phyloP scores from a whole-genome alignment of 2,113 vertebrate species.

The Callocephalon fimbriatum region DNA sequence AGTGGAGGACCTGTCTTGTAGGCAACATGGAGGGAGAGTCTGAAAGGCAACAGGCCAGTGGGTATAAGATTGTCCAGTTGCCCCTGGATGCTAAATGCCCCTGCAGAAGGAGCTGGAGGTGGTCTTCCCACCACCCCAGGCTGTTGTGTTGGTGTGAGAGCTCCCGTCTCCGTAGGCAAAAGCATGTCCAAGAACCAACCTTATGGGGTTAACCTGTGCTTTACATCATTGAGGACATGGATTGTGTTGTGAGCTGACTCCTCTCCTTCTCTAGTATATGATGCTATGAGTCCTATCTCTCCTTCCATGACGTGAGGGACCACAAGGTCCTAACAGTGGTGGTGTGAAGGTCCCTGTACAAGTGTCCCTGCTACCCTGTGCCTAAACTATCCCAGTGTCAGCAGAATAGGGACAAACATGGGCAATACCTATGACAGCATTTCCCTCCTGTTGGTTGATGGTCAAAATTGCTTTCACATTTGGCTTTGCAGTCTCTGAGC shows the following conservation, averaged over 20 bases:
- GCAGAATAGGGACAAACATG: neutral
- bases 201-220: neutral
- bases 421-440: neutral
- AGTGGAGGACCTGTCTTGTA: neutral
- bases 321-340: accelerated
- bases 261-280: neutral
- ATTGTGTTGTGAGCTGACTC: neutral
- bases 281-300: neutral
- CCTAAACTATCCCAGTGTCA: neutral
- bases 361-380: neutral
- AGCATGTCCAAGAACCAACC: neutral
- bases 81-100: neutral
- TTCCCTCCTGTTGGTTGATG: neutral
- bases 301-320: neutral
- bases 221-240: neutral
- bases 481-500: neutral
- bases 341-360: neutral
- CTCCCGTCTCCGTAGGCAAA: neutral
- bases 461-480: neutral
- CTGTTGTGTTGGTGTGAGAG: neutral
- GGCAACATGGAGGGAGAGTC: neutral
- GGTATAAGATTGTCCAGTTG: neutral
- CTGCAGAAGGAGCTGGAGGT: neutral
- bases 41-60: neutral
- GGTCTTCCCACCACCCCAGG: neutral